Evolutionary conservation across 2,797 vertebrate genomes (phyloP).

Genomic region (Megaceryle alcyon): DNA sequence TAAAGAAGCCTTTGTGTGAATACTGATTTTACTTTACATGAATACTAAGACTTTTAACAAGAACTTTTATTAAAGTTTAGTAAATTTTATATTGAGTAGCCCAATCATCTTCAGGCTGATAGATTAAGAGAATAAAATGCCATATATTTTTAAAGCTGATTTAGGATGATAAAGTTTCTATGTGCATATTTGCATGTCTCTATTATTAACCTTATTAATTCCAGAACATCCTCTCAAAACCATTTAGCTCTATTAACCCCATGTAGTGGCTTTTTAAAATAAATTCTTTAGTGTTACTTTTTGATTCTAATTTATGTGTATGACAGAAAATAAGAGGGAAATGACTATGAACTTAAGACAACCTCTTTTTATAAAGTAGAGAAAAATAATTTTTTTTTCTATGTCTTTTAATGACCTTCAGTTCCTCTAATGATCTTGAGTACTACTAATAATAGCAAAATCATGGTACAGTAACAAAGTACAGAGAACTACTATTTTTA

Average conservation of each 20-base stretch:
- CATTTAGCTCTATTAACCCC: background rate
- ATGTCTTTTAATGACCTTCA: background rate
- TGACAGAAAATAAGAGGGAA: background rate
- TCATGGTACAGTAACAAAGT: background rate
- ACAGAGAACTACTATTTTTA: background rate
- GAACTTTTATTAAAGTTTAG: background rate
- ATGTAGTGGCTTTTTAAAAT: background rate
- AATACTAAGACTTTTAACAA: background rate
- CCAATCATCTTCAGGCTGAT: background rate
- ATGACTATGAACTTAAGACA: background rate
- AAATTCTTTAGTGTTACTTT: background rate
- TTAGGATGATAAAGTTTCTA: background rate
- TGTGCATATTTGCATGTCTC: background rate
- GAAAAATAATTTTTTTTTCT: background rate
- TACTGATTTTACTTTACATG: background rate
- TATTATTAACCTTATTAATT: background rate
- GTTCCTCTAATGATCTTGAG: background rate
- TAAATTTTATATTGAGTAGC: background rate
- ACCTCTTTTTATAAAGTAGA: background rate
- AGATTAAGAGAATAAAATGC: background rate
- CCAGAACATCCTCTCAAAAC: background rate
- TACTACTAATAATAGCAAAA: background rate
- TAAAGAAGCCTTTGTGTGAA: background rate
- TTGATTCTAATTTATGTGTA: background rate
- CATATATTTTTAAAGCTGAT: background rate